Evolutionary conservation across 2,888 invertebrate genomes (phyloP).

Genomic region (Euphydryas editha): DNA sequence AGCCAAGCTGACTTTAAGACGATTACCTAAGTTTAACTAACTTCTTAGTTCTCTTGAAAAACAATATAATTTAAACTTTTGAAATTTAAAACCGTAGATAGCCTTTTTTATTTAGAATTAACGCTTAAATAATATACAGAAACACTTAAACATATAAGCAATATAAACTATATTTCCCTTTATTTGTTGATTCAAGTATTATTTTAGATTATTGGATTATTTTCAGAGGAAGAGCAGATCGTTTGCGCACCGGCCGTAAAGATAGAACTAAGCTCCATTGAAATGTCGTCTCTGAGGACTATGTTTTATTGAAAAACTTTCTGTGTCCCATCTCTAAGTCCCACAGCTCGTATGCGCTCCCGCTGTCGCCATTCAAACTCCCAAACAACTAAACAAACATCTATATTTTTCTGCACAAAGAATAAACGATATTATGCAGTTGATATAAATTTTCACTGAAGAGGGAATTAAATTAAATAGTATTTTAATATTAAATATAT

Average conservation of each 20-base stretch:
- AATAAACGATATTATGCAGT: constrained; percentile 15
- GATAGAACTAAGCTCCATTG: constrained; percentile 72
- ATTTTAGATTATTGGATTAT: constrained; percentile 65
- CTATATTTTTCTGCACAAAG: constrained; percentile 15
- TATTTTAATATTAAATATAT: not conserved
- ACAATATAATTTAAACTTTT: constrained; percentile 8
- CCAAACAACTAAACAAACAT: constrained; percentile 28
- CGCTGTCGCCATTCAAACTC: constrained; percentile 34
- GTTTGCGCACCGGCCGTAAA: constrained; percentile 64
- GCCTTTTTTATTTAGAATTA: not conserved
- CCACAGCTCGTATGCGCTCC: constrained; percentile 51
- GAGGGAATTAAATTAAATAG: not conserved
- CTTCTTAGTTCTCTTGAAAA: constrained; percentile 11
- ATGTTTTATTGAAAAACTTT: constrained; percentile 82
- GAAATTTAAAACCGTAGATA: not conserved
- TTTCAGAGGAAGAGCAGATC: constrained; percentile 51
- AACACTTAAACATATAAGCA: not conserved
- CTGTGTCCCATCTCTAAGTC: constrained; percentile 58
- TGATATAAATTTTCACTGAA: not conserved
- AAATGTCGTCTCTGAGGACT: constrained; percentile 78
- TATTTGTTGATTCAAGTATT: not conserved
- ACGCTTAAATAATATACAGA: not conserved
- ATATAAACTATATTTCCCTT: not conserved
- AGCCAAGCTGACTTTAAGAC: constrained; percentile 22
- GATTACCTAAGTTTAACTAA: constrained; percentile 21